Evolutionary conservation across 2,113 vertebrate species (phyloP).

Genomic region (Cinclus mexicanus): DNA sequence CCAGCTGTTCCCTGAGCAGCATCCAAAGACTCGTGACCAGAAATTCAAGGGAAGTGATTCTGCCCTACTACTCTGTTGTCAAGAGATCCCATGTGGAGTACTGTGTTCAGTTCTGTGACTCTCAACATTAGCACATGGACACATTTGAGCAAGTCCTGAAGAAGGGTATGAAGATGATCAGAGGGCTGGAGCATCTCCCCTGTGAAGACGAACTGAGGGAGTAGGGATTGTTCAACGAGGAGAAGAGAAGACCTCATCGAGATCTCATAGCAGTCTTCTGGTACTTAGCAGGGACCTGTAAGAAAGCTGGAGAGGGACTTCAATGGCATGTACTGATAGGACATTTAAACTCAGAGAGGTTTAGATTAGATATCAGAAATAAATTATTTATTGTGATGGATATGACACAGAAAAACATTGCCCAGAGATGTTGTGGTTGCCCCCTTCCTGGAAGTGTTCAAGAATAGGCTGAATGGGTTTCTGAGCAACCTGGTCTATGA

Average conservation of each 20-base stretch:
- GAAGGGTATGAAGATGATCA: background rate
- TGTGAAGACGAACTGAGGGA: background rate
- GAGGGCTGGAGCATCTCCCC: background rate
- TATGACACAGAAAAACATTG: background rate
- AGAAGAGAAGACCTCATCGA: background rate
- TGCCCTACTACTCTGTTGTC: background rate
- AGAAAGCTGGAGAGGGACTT: background rate
- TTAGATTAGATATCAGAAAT: background rate
- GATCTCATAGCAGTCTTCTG: background rate
- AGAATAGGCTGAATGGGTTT: background rate
- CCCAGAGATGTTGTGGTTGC: background rate
- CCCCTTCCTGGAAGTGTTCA: background rate
- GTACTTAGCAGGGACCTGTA: background rate
- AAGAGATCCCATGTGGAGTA: background rate
- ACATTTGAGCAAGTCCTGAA: rapidly evolving
- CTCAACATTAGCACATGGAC: background rate
- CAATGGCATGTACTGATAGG: background rate
- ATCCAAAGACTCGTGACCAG: background rate
- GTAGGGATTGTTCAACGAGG: background rate
- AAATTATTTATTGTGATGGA: background rate
- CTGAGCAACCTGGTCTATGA: background rate
- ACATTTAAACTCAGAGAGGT: background rate
- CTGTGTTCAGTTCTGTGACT: background rate
- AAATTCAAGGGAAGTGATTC: background rate
- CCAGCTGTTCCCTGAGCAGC: background rate